Evolutionary conservation across 53 echinoderm and acorn worm species (phyloP).

Genomic region (Paelopatides confundens): DNA sequence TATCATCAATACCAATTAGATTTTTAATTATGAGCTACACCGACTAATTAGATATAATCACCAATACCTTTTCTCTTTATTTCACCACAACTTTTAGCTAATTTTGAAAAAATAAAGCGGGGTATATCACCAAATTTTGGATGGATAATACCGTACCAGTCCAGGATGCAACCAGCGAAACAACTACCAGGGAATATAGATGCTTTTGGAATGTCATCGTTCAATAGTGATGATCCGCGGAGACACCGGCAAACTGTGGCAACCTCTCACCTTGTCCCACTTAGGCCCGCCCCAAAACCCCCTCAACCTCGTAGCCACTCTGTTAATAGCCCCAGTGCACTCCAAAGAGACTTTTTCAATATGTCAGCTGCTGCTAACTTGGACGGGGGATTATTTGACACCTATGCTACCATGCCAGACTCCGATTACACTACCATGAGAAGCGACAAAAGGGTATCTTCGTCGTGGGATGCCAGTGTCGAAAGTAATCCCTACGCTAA

Average conservation of each 20-base stretch:
- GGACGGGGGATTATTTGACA: slow-evolving; percentile 6
- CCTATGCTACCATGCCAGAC: not conserved
- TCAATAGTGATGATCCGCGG: slow-evolving; percentile 39
- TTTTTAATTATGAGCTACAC: too few relatives aligned
- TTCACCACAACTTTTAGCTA: slow-evolving; percentile 43
- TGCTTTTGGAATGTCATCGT: slow-evolving; percentile 76
- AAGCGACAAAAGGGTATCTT: not conserved
- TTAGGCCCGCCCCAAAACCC: slow-evolving; percentile 19
- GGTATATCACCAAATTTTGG: slow-evolving; percentile 79
- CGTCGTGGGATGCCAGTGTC: not conserved
- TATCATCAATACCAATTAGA: too few relatives aligned
- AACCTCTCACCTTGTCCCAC: not conserved
- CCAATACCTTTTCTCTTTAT: not conserved
- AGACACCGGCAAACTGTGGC: slow-evolving; percentile 19
- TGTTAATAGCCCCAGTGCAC: slow-evolving; percentile 29
- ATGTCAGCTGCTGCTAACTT: not conserved
- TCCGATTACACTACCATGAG: slow-evolving; percentile 28
- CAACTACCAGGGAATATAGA: slow-evolving; percentile 34
- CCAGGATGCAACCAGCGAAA: slow-evolving; percentile 30
- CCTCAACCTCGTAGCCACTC: slow-evolving; percentile 42
- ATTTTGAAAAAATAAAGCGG: slow-evolving; percentile 78
- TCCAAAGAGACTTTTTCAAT: slow-evolving; percentile 7
- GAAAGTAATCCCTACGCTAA: slow-evolving; percentile 34
- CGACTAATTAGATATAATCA: too few relatives aligned
- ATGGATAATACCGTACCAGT: slow-evolving; percentile 82